Conservation (phyloP, 2,888 invertebrate species). For the Metopia argyrocephala region DNA sequence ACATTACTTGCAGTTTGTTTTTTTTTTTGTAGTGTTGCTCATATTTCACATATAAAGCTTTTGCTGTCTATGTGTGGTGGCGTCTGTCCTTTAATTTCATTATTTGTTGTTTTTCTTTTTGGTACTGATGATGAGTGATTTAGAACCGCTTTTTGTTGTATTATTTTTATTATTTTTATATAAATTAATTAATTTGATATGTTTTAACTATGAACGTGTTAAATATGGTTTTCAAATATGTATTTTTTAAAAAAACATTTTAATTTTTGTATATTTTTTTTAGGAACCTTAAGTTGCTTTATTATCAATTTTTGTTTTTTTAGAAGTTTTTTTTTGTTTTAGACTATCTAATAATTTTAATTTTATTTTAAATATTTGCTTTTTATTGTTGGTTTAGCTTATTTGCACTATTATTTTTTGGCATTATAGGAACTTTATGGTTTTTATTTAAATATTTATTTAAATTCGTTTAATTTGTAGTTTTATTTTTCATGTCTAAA, state of each 20-base stretch:
- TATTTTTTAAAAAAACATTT: conserved; percentile 2
- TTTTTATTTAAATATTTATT: conserved; percentile 37
- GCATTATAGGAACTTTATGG: conserved; percentile 52
- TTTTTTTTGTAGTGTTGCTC: neutral
- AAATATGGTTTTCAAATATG: conserved; percentile 39
- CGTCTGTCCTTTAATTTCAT: conserved; percentile 35
- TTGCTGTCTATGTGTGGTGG: no score
- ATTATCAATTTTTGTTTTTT: conserved; percentile 23
- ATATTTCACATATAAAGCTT: no score
- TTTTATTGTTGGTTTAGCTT: neutral
- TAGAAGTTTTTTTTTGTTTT: conserved; percentile 12
- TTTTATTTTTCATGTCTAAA: neutral
- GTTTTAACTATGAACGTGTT: conserved; percentile 12
- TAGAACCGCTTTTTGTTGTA: conserved; percentile 10
- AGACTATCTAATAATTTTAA: neutral
- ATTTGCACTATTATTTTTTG: conserved; percentile 55
- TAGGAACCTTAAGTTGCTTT: conserved; percentile 56
- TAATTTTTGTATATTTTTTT: conserved; percentile 28
- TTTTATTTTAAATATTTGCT: neutral
- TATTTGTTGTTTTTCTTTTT: conserved; percentile 35
- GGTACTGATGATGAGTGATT: conserved; percentile 33
- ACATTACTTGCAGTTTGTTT: conserved; percentile 20
- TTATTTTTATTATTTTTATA: neutral
- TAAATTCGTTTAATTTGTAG: conserved; percentile 36
- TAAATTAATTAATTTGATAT: conserved; percentile 30